A percentile compares a stretch with the other conserved stretches of the same genome.
These are phyloP conservation scores for Hetaerina americana DNA, from an alignment of 1,140 invertebrate genomes.

Conservation along the genomic window DNA sequence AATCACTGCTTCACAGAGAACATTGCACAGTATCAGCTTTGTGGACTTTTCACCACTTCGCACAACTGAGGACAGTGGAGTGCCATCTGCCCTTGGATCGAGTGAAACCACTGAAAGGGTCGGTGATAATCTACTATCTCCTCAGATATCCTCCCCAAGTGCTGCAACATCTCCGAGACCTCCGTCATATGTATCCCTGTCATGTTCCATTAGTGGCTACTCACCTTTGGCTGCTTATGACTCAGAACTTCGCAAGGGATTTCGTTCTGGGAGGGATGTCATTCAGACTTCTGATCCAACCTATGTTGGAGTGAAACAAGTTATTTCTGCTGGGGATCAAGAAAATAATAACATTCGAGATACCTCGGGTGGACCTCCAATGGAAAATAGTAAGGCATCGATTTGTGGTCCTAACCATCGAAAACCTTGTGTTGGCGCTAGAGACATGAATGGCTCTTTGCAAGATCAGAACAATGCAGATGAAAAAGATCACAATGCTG, in stretches of 20 bases:
- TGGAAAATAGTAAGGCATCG: background rate
- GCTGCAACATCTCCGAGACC: conserved; percentile 20
- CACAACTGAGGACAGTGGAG: background rate
- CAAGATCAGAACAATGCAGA: background rate
- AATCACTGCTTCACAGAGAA: background rate
- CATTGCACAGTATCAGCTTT: background rate
- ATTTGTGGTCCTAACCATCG: conserved; percentile 3
- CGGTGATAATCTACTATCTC: background rate
- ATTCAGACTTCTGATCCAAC: background rate
- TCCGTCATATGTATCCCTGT: conserved; percentile 74
- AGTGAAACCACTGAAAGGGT: background rate
- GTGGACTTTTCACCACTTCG: background rate
- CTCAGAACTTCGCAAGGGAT: conserved; percentile 55
- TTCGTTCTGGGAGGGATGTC: conserved; percentile 21
- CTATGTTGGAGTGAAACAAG: background rate
- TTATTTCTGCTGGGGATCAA: background rate
- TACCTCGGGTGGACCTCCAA: background rate
- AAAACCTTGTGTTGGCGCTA: conserved; percentile 9
- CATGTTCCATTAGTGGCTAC: conserved; percentile 82
- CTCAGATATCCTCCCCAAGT: background rate
- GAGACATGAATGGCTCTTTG: background rate
- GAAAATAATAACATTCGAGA: background rate
- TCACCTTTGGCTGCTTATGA: conserved; percentile 71
- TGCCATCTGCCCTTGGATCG: background rate
- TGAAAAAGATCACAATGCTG: background rate